These are phyloP conservation scores for Meiosimyza platycephala DNA, from an alignment of 2,888 invertebrate species.

Conservation along the genomic window DNA sequence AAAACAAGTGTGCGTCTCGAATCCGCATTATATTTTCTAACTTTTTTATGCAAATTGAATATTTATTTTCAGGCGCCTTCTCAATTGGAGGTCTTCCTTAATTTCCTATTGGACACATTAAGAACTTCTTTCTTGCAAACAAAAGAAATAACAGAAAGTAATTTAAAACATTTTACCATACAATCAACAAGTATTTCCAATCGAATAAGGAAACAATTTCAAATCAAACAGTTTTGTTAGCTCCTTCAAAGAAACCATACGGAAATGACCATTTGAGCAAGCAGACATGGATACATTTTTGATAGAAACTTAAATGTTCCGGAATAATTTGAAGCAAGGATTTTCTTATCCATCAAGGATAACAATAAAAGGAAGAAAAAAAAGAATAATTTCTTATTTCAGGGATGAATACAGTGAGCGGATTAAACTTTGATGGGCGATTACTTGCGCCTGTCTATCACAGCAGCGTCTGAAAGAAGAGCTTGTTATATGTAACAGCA, in stretches of 20 bases:
- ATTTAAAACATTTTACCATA: too few relatives aligned
- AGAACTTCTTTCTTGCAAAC: too few relatives aligned
- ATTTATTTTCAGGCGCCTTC: too few relatives aligned
- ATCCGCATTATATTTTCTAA: too few relatives aligned
- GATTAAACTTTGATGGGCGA: slow-evolving; percentile 39
- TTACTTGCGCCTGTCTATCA: slow-evolving; percentile 51
- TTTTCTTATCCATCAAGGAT: slow-evolving; percentile 30
- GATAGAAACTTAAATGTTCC: slow-evolving; percentile 17
- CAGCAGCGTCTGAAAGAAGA: slow-evolving; percentile 33
- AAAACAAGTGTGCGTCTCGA: too few relatives aligned
- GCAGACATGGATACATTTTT: too few relatives aligned
- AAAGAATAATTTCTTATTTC: slow-evolving; percentile 6
- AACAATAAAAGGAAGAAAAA: neutral
- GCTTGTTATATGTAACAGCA: slow-evolving; percentile 37
- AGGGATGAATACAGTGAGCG: slow-evolving; percentile 1
- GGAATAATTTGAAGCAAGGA: slow-evolving; percentile 25
- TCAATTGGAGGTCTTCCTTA: too few relatives aligned
- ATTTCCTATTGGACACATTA: too few relatives aligned
- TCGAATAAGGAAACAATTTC: slow-evolving; percentile 28
- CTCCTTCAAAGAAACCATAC: too few relatives aligned
- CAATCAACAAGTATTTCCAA: neutral
- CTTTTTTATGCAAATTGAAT: too few relatives aligned
- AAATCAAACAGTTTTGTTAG: neutral
- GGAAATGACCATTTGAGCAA: too few relatives aligned
- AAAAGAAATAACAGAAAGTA: too few relatives aligned